Base-by-base conservation (phyloP, 2,113 vertebrate genomes). In the Canis aureus region DNA sequence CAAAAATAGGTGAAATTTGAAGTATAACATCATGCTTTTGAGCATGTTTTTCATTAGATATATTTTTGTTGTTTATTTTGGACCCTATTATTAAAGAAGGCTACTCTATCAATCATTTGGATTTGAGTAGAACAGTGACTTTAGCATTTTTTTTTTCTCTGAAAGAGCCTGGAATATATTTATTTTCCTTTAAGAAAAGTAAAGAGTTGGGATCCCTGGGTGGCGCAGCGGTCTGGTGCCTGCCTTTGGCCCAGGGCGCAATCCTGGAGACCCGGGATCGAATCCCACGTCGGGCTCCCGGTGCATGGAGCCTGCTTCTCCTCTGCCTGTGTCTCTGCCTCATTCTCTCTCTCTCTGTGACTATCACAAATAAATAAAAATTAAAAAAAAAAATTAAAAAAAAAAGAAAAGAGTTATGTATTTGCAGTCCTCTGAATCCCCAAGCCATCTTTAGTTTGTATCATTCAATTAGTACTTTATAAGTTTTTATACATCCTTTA, bases 111-210 rank as follows among this genome's bases (percentile, higher is more conserved):
- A 79, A 60, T 89, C 38, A 73, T 80, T 97, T 79, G 27, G 27
- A 76, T 89, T 89, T 62, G 43, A 81, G 12, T 87, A 87, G 22
- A 93, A 89, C 38, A 89, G n/a, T 93, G 16, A 83, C 15, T 53
- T 67, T 57, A 78, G 27, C 53, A 64, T 60, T 60, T 49, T 82
- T 57, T 43, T 78, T 66, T n/a, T 76, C 8, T 79, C 35, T 83
- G 55, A 71, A 87, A 53, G 11, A 43, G 1, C 0, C 11, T 53
- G 64, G 27, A 4, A 4, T 91, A 49, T 57, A 20, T 53, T 93
- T 81, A 92, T 38, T 94, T 94, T 35, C 15, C n/a, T 94, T 91
- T 89, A 74, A 59, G 3, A 43, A 91, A 91, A 64, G n/a, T 67
- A 76, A 53, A 86, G 9, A 49, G 3, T 2, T 38, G n/a, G n/a